phyloP scores from a whole-genome alignment of 2,797 vertebrate genomes.

The Spinibarbus caldwelli region DNA sequence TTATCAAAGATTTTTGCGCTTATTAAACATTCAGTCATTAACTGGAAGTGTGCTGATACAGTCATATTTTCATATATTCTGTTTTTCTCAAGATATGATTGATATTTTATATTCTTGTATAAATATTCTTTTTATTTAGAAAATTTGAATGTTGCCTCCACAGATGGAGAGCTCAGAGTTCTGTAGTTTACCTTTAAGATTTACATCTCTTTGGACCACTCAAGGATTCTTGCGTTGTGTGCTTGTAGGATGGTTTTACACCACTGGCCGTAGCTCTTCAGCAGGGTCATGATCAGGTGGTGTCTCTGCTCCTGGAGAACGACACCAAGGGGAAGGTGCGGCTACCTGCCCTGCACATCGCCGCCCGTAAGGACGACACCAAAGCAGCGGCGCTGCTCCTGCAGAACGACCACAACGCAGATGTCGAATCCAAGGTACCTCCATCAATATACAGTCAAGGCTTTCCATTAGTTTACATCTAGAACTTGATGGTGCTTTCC shows the following conservation, averaged over 20 bases:
- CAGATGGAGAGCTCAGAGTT: not conserved
- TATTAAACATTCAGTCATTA: not conserved
- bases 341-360: slow-evolving; percentile 95
- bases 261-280: slow-evolving; percentile 96
- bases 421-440: slow-evolving; percentile 96
- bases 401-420: slow-evolving; percentile 96
- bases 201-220: not conserved
- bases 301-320: slow-evolving; percentile 95
- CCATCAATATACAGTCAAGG: slow-evolving; percentile 14
- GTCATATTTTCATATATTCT: not conserved
- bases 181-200: not conserved
- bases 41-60: not conserved
- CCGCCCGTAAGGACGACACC: slow-evolving; percentile 96
- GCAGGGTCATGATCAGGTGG: slow-evolving; percentile 98
- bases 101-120: not conserved
- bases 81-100: not conserved
- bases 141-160: not conserved
- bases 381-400: slow-evolving; percentile 95
- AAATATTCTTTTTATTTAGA: not conserved
- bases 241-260: slow-evolving; percentile 92
- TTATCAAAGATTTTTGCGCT: not conserved
- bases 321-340: slow-evolving; percentile 98
- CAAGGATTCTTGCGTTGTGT: slow-evolving; percentile 22
- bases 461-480: slow-evolving; percentile 26
- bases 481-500: slow-evolving; percentile 56